Conservation (phyloP, 2,888 invertebrate genomes). For the Seira sanloemensis region DNA sequence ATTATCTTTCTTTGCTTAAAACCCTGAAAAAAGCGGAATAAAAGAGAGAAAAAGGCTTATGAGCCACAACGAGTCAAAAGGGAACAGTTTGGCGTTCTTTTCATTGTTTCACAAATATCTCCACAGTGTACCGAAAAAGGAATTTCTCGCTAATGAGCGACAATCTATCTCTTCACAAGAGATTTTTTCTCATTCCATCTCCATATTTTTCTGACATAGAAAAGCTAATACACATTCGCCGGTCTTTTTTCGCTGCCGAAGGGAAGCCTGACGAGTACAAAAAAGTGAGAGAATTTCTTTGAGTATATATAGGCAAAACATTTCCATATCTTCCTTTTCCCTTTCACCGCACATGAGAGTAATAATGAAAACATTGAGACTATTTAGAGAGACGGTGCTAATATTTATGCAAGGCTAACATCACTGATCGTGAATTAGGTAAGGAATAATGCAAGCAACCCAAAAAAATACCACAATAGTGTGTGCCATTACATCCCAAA, state of each 20-base stretch:
- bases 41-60: neutral
- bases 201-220: neutral
- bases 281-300: neutral
- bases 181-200: conserved; percentile 16
- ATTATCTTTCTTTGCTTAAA: conserved; percentile 2
- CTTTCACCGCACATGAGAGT: conserved; percentile 12
- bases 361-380: conserved; percentile 6
- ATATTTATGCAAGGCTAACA: neutral
- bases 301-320: neutral
- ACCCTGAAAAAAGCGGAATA: neutral
- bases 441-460: too few species aligned
- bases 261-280: neutral
- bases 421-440: neutral
- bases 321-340: neutral
- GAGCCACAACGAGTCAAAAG: neutral
- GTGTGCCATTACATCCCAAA: neutral
- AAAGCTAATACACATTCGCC: neutral
- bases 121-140: neutral
- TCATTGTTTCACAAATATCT: too few species aligned
- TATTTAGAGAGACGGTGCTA: neutral
- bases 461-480: neutral
- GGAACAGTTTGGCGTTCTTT: neutral
- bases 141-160: conserved; percentile 46
- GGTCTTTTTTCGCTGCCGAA: neutral
- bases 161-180: conserved; percentile 41